Conservation (phyloP, 2,888 invertebrate genomes). For the Stramonita haemastoma region DNA sequence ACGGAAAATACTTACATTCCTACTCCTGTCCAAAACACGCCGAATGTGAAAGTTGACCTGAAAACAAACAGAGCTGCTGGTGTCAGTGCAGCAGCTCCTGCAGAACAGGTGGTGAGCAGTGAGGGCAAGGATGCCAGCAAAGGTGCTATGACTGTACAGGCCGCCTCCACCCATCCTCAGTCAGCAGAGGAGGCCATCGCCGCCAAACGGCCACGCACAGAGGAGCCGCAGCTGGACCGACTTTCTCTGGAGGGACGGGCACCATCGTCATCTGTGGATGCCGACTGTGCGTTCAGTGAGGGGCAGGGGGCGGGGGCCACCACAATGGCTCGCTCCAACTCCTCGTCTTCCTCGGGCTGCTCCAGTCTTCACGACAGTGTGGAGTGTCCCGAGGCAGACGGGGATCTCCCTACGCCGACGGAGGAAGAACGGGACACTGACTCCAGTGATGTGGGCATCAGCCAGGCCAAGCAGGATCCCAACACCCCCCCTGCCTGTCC, state of each 20-base stretch:
- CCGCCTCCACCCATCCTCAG: background rate
- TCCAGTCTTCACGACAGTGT: conserved; percentile 51
- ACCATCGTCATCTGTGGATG: background rate
- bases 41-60: conserved; percentile 53
- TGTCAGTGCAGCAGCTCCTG: background rate
- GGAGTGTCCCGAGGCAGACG: conserved; percentile 45
- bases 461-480: background rate
- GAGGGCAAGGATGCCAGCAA: background rate
- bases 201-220: conserved; percentile 42
- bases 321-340: conserved; percentile 51
- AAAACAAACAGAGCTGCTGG: conserved; percentile 44
- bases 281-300: background rate
- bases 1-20: conserved; percentile 55
- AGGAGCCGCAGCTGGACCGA: conserved; percentile 25
- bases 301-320: conserved; percentile 14
- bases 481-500: background rate
- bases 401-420: conserved; percentile 33
- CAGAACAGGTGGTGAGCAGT: background rate
- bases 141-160: background rate
- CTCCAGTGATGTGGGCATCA: background rate
- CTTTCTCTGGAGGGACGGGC: conserved; percentile 21
- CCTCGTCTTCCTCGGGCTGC: conserved; percentile 52
- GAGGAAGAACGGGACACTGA: conserved; percentile 35
- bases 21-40: conserved; percentile 55
- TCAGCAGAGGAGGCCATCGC: conserved; percentile 27